Percentiles rank a stretch among this genome's conserved stretches.
phyloP scores from a whole-genome alignment of 2,888 invertebrate species.

The Parnassius orleans region DNA sequence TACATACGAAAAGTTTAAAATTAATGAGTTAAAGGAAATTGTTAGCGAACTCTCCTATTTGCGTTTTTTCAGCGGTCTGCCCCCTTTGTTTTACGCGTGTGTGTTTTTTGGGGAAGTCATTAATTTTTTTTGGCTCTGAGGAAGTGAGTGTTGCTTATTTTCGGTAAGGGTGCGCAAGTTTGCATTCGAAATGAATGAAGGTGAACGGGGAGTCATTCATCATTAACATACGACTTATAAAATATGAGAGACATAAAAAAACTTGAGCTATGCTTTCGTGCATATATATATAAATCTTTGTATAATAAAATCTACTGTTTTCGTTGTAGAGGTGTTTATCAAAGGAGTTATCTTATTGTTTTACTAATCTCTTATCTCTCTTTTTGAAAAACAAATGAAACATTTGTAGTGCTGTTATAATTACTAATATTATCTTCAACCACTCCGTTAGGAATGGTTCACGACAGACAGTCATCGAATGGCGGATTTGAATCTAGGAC shows the following conservation, averaged over 20 bases:
- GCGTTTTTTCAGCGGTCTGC: conserved; percentile 62
- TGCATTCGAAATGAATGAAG: conserved; percentile 30
- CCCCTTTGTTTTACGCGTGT: conserved; percentile 63
- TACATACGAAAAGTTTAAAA: conserved; percentile 33
- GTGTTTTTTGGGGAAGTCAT: conserved; percentile 62
- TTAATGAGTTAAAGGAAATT: conserved; percentile 68
- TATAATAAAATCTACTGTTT: no score
- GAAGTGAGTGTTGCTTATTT: conserved; percentile 58
- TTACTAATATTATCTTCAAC: no score
- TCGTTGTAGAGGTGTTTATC: no score
- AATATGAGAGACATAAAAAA: conserved; percentile 12
- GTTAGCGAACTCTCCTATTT: conserved; percentile 61
- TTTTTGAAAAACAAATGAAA: no score
- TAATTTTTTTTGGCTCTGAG: conserved; percentile 59
- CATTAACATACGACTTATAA: conserved; percentile 13
- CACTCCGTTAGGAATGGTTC: no score
- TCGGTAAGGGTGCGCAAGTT: conserved; percentile 36
- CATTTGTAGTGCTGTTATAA: no score
- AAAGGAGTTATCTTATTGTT: no score
- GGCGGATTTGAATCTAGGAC: no score
- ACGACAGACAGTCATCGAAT: no score
- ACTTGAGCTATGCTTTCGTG: not conserved
- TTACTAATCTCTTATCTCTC: no score
- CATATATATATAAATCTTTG: no score
- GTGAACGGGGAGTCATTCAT: conserved; percentile 28